Evolutionary conservation across 2,113 vertebrate genomes (phyloP).

Genomic region (Varanus salvator): DNA sequence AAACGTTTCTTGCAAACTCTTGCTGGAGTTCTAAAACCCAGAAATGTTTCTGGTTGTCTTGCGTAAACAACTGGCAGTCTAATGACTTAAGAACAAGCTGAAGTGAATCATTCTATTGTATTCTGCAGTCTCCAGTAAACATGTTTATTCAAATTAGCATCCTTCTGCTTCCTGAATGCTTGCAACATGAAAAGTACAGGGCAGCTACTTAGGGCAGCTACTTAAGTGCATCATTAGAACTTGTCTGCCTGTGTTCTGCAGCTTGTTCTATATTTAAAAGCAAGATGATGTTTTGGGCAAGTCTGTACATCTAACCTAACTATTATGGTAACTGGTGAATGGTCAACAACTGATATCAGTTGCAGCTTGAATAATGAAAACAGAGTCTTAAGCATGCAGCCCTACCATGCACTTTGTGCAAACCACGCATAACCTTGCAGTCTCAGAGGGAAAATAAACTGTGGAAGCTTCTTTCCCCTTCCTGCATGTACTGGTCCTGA

Average conservation of each 20-base stretch:
- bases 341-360: not conserved
- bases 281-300: not conserved
- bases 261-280: not conserved
- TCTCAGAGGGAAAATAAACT: too few relatives aligned
- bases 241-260: not conserved
- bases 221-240: not conserved
- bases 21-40: not conserved
- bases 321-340: not conserved
- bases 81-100: not conserved
- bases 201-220: not conserved
- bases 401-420: not conserved
- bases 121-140: not conserved
- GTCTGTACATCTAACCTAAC: not conserved
- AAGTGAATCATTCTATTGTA: not conserved
- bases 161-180: not conserved
- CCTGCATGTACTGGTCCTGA: too few relatives aligned
- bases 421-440: too few relatives aligned
- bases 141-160: not conserved
- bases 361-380: not conserved
- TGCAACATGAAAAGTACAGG: not conserved
- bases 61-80: not conserved
- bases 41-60: not conserved
- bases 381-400: not conserved
- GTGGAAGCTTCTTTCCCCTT: too few relatives aligned
- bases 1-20: not conserved